Conservation (phyloP, 2,797 vertebrate genomes). For the Micropoecilia bifurca region DNA sequence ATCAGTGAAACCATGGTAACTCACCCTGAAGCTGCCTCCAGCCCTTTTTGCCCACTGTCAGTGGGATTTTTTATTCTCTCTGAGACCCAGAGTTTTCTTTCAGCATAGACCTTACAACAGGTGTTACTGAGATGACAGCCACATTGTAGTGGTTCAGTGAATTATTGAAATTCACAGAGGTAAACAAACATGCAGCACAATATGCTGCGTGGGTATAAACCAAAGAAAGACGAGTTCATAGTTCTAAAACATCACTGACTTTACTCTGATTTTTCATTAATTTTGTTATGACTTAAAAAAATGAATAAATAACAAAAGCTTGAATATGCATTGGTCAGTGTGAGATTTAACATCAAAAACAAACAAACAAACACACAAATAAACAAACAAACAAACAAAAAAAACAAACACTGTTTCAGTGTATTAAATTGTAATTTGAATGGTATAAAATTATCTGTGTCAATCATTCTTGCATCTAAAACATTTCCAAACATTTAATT, state of each 20-base stretch:
- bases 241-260: neutral
- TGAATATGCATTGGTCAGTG: neutral
- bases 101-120: neutral
- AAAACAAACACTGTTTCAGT: neutral
- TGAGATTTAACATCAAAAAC: neutral
- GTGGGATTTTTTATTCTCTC: conserved; percentile 32
- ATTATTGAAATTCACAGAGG: neutral
- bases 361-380: neutral
- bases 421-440: neutral
- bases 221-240: neutral
- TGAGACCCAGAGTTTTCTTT: conserved; percentile 19
- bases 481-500: neutral
- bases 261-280: neutral
- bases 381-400: neutral
- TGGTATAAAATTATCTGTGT: neutral
- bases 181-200: neutral
- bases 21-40: conserved; percentile 5
- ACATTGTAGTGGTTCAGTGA: neutral
- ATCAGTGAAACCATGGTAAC: conserved; percentile 65
- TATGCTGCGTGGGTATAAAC: neutral
- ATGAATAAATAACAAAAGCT: neutral
- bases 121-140: neutral
- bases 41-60: conserved; percentile 26
- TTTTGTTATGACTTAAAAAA: neutral
- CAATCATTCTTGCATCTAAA: neutral